Evolutionary conservation across 2,888 invertebrate genomes (phyloP).

Genomic region (Erebia aethiops): DNA sequence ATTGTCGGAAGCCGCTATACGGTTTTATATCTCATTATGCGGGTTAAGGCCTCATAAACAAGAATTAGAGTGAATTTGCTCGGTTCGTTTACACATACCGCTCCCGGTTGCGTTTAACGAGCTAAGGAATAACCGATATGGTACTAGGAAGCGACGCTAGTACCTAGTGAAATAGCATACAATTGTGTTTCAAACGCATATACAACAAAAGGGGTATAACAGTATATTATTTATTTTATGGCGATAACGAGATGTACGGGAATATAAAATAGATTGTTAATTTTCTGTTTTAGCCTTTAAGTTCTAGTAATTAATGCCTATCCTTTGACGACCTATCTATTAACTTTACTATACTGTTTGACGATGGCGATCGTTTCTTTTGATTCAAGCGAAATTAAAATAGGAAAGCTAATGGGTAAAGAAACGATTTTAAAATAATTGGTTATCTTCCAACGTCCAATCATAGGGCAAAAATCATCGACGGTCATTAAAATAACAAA

Average conservation of each 20-base stretch:
- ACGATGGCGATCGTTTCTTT: constrained; percentile 5
- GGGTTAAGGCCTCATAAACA: constrained; percentile 70
- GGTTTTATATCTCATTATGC: constrained; percentile 48
- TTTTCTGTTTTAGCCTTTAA: constrained; percentile 14
- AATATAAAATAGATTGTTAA: constrained; percentile 20
- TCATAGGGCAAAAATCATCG: constrained; percentile 24
- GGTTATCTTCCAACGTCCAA: constrained; percentile 21
- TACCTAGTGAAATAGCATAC: constrained; percentile 63
- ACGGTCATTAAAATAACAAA: constrained; percentile 21
- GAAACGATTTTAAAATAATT: constrained; percentile 25
- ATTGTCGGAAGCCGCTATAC: constrained; percentile 67
- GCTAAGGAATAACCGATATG: constrained; percentile 66
- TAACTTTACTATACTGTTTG: constrained; percentile 7
- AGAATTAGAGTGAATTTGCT: constrained; percentile 78
- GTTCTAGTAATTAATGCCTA: constrained; percentile 4
- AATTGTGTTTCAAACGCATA: constrained; percentile 59
- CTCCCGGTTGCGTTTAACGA: constrained; percentile 73
- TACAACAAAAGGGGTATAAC: constrained; percentile 39
- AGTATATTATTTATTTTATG: constrained; percentile 37
- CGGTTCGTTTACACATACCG: constrained; percentile 80
- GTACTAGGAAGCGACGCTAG: constrained; percentile 71
- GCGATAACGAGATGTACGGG: constrained; percentile 31
- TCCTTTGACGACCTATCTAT: constrained; percentile 3
- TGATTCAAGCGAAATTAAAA: constrained; percentile 14
- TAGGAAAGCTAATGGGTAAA: constrained; percentile 18